Base-by-base conservation (phyloP, 2,888 invertebrate species). In the Zhuqinia jingwanae region DNA sequence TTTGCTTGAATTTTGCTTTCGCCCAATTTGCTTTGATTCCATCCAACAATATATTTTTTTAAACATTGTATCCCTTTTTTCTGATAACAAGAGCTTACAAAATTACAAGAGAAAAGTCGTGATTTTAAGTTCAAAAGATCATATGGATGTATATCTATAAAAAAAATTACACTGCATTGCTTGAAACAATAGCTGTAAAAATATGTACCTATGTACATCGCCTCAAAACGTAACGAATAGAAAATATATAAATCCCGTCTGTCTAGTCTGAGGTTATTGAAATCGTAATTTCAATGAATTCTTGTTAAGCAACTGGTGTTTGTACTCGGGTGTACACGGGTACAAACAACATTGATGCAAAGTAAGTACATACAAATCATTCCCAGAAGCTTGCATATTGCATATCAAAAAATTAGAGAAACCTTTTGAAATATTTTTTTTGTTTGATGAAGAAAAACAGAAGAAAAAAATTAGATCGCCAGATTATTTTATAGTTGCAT, bases 111-210 rank as follows among this genome's bases (percentile, higher is more conserved):
- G 45, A 65, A 65, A 73, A 79, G 20, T 85, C 85, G 85, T 79
- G 85, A 85, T 85, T 68, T 85, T 56, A 79, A 79, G 85, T 85
- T 85, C 85, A 85, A 79, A 42, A 85, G 85, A 85, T 85, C 85
- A 85, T n/a, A n/a, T 79, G 82, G 36, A 75, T 75, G 3, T 36
- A 36, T 36, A 3, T 36, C 36, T n/a, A n/a, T n/a, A n/a, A n/a
- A n/a, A n/a, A n/a, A 36, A 36, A 36, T 36, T 36, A n/a, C 8
- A 36, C 8, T 36, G 3, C 8, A 36, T 8, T 36, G 36, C 36
- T 36, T 36, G 36, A 36, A 36, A 36, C 36, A 36, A 36, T 36
- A 8, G 5, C 5, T 36, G 8, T 36, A 8, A 8, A 6, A 36
- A 36, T 3, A 36, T 36, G 8, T 8, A 36, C 36, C n/a, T n/a